Percentiles rank a stretch among this genome's conserved stretches.
phyloP scores from a whole-genome alignment of 2,888 invertebrate species.

The Camponotus fellah region DNA sequence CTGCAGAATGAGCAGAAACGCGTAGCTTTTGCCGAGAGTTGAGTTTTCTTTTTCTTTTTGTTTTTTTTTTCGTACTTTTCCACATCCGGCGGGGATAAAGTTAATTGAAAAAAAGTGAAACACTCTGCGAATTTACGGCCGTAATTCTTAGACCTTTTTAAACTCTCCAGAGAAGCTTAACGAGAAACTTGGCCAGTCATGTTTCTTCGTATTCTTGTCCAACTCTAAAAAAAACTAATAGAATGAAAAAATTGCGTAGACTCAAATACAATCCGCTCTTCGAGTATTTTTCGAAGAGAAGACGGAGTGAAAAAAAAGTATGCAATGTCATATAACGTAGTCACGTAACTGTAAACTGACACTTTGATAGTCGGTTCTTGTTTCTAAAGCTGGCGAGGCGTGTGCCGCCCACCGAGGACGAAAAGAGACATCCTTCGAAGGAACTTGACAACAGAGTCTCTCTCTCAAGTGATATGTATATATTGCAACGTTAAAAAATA shows the following conservation, averaged over 20 bases:
- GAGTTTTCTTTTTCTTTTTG: not conserved
- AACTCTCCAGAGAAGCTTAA: not conserved
- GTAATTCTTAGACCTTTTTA: slow-evolving; percentile 10
- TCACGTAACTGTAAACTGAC: slow-evolving; percentile 73
- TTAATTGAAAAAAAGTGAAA: slow-evolving; percentile 47
- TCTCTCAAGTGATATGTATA: slow-evolving; percentile 58
- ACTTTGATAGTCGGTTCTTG: slow-evolving; percentile 67
- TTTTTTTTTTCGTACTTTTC: slow-evolving; percentile 48
- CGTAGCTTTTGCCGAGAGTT: slow-evolving; percentile 56
- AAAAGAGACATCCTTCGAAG: slow-evolving; percentile 73
- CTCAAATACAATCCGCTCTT: not conserved
- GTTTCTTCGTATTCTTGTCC: not conserved
- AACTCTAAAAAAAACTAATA: slow-evolving; percentile 6
- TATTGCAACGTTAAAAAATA: not conserved
- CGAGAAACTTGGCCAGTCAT: slow-evolving; percentile 35
- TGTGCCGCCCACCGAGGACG: slow-evolving; percentile 75
- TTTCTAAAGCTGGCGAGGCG: slow-evolving; percentile 67
- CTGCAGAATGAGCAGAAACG: slow-evolving; percentile 62
- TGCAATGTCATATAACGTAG: slow-evolving; percentile 66
- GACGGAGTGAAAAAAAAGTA: slow-evolving; percentile 60
- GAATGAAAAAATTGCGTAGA: slow-evolving; percentile 24
- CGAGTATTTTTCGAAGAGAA: slow-evolving; percentile 46
- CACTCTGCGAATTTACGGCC: slow-evolving; percentile 33
- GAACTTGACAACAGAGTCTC: slow-evolving; percentile 66
- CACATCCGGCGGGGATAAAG: slow-evolving; percentile 36